phyloP scores from a whole-genome alignment of 2,113 vertebrate species.

The Psephotus haematonotus region DNA sequence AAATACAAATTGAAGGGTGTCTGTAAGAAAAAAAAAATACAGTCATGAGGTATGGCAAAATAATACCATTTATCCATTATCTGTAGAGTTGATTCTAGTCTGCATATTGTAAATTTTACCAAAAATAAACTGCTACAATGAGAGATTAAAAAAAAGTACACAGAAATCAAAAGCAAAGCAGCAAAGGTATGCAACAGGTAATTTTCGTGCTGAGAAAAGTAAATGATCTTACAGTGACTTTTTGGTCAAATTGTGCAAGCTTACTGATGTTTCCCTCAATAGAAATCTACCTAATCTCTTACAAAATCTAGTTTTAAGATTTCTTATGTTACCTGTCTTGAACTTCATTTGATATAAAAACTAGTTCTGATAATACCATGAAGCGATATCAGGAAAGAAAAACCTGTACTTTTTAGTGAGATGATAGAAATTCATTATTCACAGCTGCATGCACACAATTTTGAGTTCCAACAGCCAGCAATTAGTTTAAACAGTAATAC shows the following conservation, averaged over 20 bases:
- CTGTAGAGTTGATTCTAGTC: background rate
- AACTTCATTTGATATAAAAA: background rate
- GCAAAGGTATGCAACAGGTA: background rate
- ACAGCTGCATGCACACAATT: conserved; percentile 57
- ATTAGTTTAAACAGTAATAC: conserved; percentile 69
- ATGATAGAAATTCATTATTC: conserved; percentile 51
- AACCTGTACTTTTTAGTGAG: conserved; percentile 2
- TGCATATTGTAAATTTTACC: background rate
- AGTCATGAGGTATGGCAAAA: background rate
- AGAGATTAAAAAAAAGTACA: background rate
- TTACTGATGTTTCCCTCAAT: background rate
- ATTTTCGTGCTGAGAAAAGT: background rate
- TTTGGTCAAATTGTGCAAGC: background rate
- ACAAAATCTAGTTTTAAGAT: background rate
- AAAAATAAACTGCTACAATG: background rate
- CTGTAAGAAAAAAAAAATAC: background rate
- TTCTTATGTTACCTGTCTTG: background rate
- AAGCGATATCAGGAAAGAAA: conserved; percentile 19
- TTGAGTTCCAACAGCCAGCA: conserved; percentile 66
- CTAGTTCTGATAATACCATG: background rate
- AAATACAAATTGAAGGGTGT: background rate
- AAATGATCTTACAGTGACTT: background rate
- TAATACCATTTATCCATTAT: background rate
- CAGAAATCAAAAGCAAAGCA: background rate
- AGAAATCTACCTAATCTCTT: background rate